phyloP scores from a whole-genome alignment of 2,888 invertebrate species.

The Athrips mouffetella region DNA sequence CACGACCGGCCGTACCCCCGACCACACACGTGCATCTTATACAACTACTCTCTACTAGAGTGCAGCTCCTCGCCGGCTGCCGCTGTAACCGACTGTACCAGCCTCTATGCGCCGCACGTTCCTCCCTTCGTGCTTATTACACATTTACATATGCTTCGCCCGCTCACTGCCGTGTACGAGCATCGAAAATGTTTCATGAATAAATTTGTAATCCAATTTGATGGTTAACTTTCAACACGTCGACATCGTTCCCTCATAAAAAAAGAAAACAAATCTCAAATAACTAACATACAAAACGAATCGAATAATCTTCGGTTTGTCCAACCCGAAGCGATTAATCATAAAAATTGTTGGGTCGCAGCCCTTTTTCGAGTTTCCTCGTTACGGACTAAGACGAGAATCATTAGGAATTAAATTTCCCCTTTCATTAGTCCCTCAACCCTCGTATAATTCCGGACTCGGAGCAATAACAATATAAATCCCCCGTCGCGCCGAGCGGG shows the following conservation, averaged over 20 bases:
- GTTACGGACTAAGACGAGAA: slow-evolving; percentile 78
- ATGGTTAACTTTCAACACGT: slow-evolving; percentile 58
- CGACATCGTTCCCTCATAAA: slow-evolving; percentile 43
- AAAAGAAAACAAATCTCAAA: slow-evolving; percentile 51
- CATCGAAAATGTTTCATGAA: slow-evolving; percentile 76
- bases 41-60: slow-evolving; percentile 1
- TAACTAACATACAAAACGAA: slow-evolving; percentile 52
- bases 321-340: slow-evolving; percentile 64
- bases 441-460: slow-evolving; percentile 79
- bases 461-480: slow-evolving; percentile 79
- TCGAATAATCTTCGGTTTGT: slow-evolving; percentile 61
- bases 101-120: slow-evolving; percentile 49
- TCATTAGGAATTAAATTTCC: slow-evolving; percentile 80
- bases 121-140: slow-evolving; percentile 66
- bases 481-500: slow-evolving; percentile 77
- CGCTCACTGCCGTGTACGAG: slow-evolving; percentile 62
- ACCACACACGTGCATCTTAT: slow-evolving; percentile 21
- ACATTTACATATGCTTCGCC: slow-evolving; percentile 73
- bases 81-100: slow-evolving; percentile 13
- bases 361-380: slow-evolving; percentile 77
- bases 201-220: slow-evolving; percentile 74
- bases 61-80: slow-evolving; percentile 19
- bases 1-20: slow-evolving; percentile 18
- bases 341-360: slow-evolving; percentile 69
- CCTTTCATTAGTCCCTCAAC: slow-evolving; percentile 79